These are phyloP conservation scores for Gymnogyps californianus DNA, from an alignment of 2,113 vertebrate species.

Conservation along the genomic window DNA sequence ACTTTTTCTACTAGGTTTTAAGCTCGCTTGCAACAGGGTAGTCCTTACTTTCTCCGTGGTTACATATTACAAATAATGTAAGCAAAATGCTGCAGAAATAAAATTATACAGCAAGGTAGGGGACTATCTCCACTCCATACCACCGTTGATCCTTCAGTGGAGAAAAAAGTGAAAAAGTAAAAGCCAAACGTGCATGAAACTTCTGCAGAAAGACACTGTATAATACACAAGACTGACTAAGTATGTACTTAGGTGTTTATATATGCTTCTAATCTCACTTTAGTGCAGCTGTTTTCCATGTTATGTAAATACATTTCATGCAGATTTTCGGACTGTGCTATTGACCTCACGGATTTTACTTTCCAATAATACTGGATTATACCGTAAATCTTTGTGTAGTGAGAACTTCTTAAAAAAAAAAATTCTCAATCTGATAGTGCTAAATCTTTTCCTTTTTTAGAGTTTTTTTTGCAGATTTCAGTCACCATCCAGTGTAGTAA, in stretches of 20 bases:
- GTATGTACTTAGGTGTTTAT: not conserved
- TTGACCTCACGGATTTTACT: not conserved
- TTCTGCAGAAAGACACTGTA: not conserved
- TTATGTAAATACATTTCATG: not conserved
- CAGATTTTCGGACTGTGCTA: not conserved
- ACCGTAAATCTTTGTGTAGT: not conserved
- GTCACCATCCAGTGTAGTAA: not conserved
- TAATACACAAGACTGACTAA: not conserved
- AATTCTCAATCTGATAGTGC: not conserved
- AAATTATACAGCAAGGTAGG: not conserved
- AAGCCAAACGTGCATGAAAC: not conserved
- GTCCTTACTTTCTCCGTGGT: not conserved
- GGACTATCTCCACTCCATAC: rapidly evolving
- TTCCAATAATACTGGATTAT: not conserved
- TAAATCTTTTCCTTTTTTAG: not conserved
- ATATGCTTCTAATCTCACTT: not conserved
- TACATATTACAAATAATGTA: not conserved
- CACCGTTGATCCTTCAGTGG: not conserved
- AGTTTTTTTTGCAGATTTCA: not conserved
- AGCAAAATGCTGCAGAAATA: not conserved
- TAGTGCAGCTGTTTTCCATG: not conserved
- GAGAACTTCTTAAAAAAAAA: not conserved
- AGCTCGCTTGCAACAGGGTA: not conserved
- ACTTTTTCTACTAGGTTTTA: not conserved
- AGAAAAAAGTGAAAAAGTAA: not conserved